These are phyloP conservation scores for Enteromius thamalakanensis DNA, from an alignment of 2,797 vertebrate species.

Conservation along the genomic window DNA sequence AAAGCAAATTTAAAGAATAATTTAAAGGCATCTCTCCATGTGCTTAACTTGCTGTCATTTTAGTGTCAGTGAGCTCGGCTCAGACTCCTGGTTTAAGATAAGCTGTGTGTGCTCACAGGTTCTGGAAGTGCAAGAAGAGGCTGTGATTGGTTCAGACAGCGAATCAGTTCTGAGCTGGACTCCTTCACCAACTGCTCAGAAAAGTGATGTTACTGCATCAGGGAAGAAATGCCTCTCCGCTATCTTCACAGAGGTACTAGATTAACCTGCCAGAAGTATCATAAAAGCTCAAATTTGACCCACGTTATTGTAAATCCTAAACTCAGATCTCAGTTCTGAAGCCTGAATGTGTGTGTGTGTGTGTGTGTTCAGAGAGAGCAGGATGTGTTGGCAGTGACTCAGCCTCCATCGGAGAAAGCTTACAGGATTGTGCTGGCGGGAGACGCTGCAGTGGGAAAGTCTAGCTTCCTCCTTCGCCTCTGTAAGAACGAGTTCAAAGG, in stretches of 20 bases:
- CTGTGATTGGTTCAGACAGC: conserved; percentile 77
- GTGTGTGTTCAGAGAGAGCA: conserved; percentile 71
- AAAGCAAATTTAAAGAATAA: background rate
- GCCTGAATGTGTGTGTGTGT: background rate
- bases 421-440: conserved; percentile 94
- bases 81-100: background rate
- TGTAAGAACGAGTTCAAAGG: conserved; percentile 96
- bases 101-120: conserved; percentile 69
- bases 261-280: background rate
- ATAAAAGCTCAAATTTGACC: background rate
- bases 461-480: conserved; percentile 93
- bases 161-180: conserved; percentile 82
- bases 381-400: conserved; percentile 62
- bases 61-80: background rate
- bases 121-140: conserved; percentile 84
- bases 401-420: conserved; percentile 81
- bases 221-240: conserved; percentile 86
- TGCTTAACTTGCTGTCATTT: background rate
- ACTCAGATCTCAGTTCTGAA: background rate
- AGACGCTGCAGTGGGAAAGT: conserved; percentile 95
- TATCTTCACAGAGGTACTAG: conserved; percentile 80
- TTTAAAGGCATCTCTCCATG: background rate
- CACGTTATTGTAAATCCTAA: background rate
- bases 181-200: conserved; percentile 64
- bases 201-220: conserved; percentile 65